Conservation (phyloP, 1,140 invertebrate species). For the Probaryconus sp. region DNA sequence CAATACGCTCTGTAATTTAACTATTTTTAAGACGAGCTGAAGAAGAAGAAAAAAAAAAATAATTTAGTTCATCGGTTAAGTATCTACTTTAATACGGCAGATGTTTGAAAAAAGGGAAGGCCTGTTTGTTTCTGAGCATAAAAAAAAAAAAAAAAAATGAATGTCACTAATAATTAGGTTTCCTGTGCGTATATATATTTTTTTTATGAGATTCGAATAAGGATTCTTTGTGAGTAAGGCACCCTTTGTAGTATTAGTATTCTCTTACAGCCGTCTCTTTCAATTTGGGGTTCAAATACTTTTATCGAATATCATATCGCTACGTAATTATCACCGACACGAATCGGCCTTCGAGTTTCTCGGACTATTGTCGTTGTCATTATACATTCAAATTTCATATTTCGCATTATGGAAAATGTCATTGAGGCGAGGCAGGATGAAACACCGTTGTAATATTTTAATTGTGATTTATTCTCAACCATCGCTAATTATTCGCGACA, state of each 20-base stretch:
- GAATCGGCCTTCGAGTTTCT: conserved; percentile 44
- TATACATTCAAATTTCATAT: conserved; percentile 20
- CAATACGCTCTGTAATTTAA: too few species aligned
- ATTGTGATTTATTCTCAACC: too few species aligned
- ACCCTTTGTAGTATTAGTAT: conserved; percentile 32
- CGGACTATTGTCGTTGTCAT: conserved; percentile 8
- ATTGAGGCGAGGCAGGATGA: background rate
- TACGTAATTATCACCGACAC: conserved; percentile 33
- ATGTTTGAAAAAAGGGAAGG: background rate
- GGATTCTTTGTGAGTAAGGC: conserved; percentile 37
- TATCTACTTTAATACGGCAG: too few species aligned
- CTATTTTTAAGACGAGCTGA: too few species aligned
- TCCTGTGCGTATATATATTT: background rate
- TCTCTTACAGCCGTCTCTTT: conserved; percentile 44
- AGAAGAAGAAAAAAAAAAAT: too few species aligned
- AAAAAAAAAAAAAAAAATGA: background rate
- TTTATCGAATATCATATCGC: conserved; percentile 30
- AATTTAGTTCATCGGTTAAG: too few species aligned
- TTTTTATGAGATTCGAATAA: conserved; percentile 31
- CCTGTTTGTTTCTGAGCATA: background rate
- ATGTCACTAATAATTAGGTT: conserved; percentile 32
- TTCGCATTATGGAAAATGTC: background rate
- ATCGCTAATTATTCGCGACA: too few species aligned
- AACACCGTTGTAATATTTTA: background rate
- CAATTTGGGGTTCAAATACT: conserved; percentile 44